Percentiles rank a stretch among this genome's conserved stretches.
Evolutionary conservation across 2,888 invertebrate genomes (phyloP).

Genomic region (Heliconius sara): DNA sequence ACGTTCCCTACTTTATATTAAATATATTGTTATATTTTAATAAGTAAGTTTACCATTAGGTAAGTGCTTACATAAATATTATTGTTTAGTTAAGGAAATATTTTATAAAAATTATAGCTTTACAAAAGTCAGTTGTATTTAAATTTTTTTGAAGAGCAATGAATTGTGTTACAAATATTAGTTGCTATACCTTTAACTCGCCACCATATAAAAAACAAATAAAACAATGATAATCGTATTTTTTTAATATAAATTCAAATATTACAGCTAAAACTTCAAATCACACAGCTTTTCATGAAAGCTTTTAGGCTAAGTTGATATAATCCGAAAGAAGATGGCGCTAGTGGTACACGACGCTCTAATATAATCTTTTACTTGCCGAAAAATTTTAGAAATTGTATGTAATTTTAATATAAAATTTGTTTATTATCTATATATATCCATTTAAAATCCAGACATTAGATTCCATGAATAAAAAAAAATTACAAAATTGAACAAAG

Average conservation of each 20-base stretch:
- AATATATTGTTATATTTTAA: no score
- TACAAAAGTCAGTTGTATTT: no score
- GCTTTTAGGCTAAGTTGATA: neutral
- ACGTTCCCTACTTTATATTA: no score
- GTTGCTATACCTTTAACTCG: neutral
- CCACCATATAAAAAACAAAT: neutral
- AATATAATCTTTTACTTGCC: neutral
- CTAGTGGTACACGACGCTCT: neutral
- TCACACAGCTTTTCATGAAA: neutral
- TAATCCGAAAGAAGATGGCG: constrained; percentile 7
- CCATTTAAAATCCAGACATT: neutral
- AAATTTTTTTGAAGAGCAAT: no score
- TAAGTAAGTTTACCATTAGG: no score
- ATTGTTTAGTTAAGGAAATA: no score
- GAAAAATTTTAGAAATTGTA: neutral
- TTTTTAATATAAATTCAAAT: neutral
- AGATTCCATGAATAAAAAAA: neutral
- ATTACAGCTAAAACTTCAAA: no score
- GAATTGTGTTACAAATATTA: neutral
- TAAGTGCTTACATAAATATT: no score
- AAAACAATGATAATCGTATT: neutral
- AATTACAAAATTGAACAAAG: neutral
- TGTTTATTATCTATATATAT: neutral
- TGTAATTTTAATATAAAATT: neutral
- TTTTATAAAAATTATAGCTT: no score